phyloP scores from a whole-genome alignment of 2,888 invertebrate species.

The Steinernema carpocapsae region DNA sequence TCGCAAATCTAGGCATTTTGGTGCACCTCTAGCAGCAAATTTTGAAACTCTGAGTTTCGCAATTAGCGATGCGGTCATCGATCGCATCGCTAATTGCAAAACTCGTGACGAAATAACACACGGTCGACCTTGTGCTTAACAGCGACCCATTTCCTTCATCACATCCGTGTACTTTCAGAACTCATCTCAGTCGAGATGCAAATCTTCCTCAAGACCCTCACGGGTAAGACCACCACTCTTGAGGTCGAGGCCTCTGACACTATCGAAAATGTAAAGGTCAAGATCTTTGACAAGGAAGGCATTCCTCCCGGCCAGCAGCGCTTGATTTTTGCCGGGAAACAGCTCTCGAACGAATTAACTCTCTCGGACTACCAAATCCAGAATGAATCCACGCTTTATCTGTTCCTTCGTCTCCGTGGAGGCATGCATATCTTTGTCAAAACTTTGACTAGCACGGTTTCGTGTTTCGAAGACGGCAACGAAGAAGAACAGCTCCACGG shows the following conservation, averaged over 20 bases:
- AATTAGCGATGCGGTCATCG: too few species aligned
- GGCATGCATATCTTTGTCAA: conserved; percentile 93
- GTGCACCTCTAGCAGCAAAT: too few species aligned
- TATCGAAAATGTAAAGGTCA: conserved; percentile 66
- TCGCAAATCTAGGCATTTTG: too few species aligned
- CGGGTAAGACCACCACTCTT: conserved; percentile 79
- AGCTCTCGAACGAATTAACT: conserved; percentile 90
- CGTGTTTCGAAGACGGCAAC: too few species aligned
- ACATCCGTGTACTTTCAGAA: not conserved
- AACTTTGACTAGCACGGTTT: conserved; percentile 84
- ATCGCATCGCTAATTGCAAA: too few species aligned
- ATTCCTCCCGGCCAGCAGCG: conserved; percentile 66
- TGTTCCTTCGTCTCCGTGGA: conserved; percentile 71
- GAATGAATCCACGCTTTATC: conserved; percentile 77
- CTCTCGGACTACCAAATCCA: conserved; percentile 92
- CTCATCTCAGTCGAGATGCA: conserved; percentile 76
- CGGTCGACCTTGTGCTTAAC: not conserved
- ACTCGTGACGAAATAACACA: too few species aligned
- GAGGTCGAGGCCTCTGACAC: conserved; percentile 66
- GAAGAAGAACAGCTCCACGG: not conserved
- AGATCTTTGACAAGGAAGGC: conserved; percentile 67
- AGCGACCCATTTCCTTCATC: too few species aligned
- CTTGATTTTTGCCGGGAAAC: conserved; percentile 60
- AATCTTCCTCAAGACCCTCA: conserved; percentile 93
- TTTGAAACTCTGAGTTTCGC: too few species aligned